Conservation (phyloP, 1,140 invertebrate species). For the Microplitis mediator region DNA sequence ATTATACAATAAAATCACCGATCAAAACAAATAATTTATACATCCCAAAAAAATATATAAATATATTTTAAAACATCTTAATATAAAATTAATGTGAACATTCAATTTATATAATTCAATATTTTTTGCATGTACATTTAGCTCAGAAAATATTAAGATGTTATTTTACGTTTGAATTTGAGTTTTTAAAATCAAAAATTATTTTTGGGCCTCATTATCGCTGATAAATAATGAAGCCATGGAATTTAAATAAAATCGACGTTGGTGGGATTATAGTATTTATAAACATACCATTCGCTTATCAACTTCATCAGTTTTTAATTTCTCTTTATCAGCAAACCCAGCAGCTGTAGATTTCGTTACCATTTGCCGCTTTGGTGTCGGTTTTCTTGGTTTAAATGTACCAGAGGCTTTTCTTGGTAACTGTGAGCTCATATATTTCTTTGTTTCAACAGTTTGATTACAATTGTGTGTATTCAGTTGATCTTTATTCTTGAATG, state of each 20-base stretch:
- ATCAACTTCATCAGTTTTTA: conserved; percentile 50
- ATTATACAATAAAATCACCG: no score
- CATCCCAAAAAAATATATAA: no score
- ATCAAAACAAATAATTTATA: no score
- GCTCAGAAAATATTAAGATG: no score
- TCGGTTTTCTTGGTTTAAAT: conserved; percentile 56
- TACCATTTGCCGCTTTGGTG: conserved; percentile 53
- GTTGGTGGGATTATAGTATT: neutral
- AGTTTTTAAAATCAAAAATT: no score
- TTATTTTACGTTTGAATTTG: no score
- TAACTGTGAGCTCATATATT: conserved; percentile 51
- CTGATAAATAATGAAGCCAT: no score
- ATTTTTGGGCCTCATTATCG: no score
- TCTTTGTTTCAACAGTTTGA: conserved; percentile 48
- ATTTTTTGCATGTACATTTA: neutral
- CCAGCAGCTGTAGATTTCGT: conserved; percentile 41
- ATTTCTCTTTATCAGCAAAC: conserved; percentile 51
- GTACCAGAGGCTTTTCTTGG: conserved; percentile 56
- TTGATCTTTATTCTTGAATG: conserved; percentile 56
- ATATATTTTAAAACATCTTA: no score
- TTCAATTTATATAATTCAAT: no score
- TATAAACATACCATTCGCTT: conserved; percentile 41
- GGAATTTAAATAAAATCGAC: neutral
- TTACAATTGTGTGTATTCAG: conserved; percentile 56
- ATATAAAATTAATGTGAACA: no score